Percentiles rank a stretch among this genome's conserved stretches.
phyloP scores from a whole-genome alignment of 2,113 vertebrate species.

The Ginglymostoma cirratum region DNA sequence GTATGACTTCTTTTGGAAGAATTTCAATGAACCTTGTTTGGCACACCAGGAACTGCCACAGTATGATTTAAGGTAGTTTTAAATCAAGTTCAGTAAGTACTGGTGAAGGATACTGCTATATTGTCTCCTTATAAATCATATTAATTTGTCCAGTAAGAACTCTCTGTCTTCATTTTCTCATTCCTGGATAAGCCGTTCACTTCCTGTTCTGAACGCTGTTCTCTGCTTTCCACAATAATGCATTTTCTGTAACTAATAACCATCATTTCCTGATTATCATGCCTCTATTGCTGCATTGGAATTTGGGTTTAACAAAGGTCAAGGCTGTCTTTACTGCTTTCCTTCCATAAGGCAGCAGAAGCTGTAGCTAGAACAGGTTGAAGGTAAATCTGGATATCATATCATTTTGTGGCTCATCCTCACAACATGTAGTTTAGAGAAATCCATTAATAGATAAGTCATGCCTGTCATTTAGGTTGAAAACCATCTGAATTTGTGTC shows the following conservation, averaged over 20 bases:
- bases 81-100: slow-evolving; percentile 74
- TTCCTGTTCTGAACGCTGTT: slow-evolving; percentile 83
- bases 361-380: slow-evolving; percentile 55
- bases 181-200: slow-evolving; percentile 84
- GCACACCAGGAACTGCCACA: slow-evolving; percentile 61
- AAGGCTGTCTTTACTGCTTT: slow-evolving; percentile 65
- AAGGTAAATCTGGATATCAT: slow-evolving; percentile 76
- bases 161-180: slow-evolving; percentile 65
- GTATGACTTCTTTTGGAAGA: background rate
- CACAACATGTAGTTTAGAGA: slow-evolving; percentile 49
- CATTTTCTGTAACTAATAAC: slow-evolving; percentile 99
- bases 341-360: slow-evolving; percentile 63
- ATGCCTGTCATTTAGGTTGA: slow-evolving; percentile 45
- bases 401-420: slow-evolving; percentile 63
- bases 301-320: slow-evolving; percentile 75
- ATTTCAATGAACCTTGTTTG: slow-evolving; percentile 55
- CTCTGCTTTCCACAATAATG: slow-evolving; percentile 82
- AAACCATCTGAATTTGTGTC: slow-evolving; percentile 48
- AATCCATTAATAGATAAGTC: slow-evolving; percentile 49
- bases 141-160: slow-evolving; percentile 81
- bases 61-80: slow-evolving; percentile 84
- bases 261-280: slow-evolving; percentile 99
- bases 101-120: slow-evolving; percentile 64
- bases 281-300: slow-evolving; percentile 91
- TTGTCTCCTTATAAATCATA: slow-evolving; percentile 89